Evolutionary conservation across 2,797 vertebrate genomes (phyloP).

Genomic region (Periophthalmus magnuspinnatus): DNA sequence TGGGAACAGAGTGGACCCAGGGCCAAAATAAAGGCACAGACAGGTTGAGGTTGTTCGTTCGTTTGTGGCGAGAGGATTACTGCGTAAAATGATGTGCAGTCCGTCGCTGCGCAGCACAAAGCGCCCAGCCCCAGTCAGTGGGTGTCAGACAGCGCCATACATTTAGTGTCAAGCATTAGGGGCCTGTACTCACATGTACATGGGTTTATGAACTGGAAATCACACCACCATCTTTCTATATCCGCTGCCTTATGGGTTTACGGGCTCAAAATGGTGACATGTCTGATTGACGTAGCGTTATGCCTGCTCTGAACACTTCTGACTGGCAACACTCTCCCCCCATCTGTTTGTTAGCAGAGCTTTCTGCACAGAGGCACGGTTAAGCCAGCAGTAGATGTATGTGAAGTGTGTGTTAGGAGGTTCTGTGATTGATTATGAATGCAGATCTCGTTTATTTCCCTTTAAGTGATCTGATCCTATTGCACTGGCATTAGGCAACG

Average conservation of each 20-base stretch:
- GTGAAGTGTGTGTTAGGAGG: constrained; percentile 31
- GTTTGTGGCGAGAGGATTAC: constrained; percentile 57
- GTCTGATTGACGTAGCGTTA: constrained; percentile 48
- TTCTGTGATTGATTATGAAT: constrained; percentile 52
- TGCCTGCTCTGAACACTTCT: constrained; percentile 49
- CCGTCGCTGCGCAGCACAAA: constrained; percentile 65
- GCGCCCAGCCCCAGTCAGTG: constrained; percentile 65
- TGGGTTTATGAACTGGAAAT: constrained; percentile 24
- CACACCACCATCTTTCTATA: constrained; percentile 25
- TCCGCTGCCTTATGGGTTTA: not conserved
- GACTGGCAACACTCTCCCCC: constrained; percentile 22
- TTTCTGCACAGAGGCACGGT: constrained; percentile 51
- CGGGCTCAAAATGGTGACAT: constrained; percentile 38
- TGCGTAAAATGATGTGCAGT: constrained; percentile 71
- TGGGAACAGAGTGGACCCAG: constrained; percentile 50
- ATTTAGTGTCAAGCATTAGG: constrained; percentile 43
- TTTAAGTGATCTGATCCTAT: constrained; percentile 33
- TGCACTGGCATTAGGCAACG: constrained; percentile 18
- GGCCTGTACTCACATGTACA: constrained; percentile 37
- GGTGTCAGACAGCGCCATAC: constrained; percentile 63
- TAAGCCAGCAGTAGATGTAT: constrained; percentile 35
- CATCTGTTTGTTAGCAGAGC: constrained; percentile 58
- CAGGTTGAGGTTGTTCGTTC: constrained; percentile 41
- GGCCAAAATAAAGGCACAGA: constrained; percentile 49
- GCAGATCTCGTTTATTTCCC: constrained; percentile 35